phyloP scores from a whole-genome alignment of 2,113 vertebrate species.

The Sebastes schlegelii region DNA sequence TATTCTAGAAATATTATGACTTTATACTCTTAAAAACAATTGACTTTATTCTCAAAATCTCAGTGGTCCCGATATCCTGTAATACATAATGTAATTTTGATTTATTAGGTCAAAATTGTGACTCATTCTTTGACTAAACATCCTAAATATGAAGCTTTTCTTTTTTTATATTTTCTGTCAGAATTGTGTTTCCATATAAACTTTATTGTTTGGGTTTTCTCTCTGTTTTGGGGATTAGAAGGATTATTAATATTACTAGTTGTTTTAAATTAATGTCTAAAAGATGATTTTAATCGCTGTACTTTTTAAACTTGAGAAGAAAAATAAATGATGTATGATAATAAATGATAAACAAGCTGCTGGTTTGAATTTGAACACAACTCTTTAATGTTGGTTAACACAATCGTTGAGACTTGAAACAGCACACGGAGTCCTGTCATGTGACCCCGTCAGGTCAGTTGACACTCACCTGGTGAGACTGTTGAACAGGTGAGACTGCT shows the following conservation, averaged over 20 bases:
- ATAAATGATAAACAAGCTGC: background rate
- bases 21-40: no score
- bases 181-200: no score
- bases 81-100: no score
- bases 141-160: background rate
- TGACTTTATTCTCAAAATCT: no score
- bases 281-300: background rate
- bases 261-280: background rate
- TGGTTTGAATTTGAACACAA: background rate
- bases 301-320: background rate
- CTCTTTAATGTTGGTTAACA: background rate
- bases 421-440: background rate
- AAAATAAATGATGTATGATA: background rate
- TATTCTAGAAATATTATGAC: no score
- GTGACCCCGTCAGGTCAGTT: background rate
- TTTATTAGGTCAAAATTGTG: no score
- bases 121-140: no score
- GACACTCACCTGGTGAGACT: background rate
- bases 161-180: background rate
- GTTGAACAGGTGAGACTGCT: background rate
- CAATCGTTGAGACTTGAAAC: background rate
- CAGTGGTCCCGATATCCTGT: no score
- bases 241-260: no score
- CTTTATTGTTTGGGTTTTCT: no score
- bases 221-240: no score